phyloP scores from a whole-genome alignment of 2,888 invertebrate genomes.

The Drosophila nigricruria region DNA sequence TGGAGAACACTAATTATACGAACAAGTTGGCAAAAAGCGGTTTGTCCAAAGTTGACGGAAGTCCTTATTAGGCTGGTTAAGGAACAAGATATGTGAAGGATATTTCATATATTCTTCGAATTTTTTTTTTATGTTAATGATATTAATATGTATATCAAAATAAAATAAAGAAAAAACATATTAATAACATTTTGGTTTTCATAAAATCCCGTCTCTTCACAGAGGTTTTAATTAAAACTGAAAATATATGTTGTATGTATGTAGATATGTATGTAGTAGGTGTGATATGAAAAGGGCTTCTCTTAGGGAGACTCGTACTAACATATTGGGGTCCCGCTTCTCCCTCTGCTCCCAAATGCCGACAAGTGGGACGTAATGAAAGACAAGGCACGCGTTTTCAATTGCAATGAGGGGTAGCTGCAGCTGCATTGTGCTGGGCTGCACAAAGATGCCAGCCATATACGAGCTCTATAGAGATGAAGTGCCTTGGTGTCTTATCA shows the following conservation, averaged over 20 bases:
- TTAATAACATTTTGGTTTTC: not conserved
- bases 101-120: not conserved
- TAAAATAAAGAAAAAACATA: not conserved
- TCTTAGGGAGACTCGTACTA: not conserved
- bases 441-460: not conserved
- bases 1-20: slow-evolving; percentile 45
- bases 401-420: slow-evolving; percentile 29
- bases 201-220: not conserved
- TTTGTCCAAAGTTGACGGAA: slow-evolving; percentile 25
- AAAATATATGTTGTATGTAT: not conserved
- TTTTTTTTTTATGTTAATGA: too few species aligned
- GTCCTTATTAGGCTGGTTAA: slow-evolving; percentile 48
- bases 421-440: slow-evolving; percentile 36
- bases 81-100: slow-evolving; percentile 8
- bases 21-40: slow-evolving; percentile 30
- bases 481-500: slow-evolving; percentile 58
- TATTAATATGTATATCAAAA: not conserved
- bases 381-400: slow-evolving; percentile 62
- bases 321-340: slow-evolving; percentile 4
- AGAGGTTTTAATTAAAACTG: not conserved
- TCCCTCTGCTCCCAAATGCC: slow-evolving; percentile 20
- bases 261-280: slow-evolving; percentile 18
- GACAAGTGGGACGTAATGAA: slow-evolving; percentile 49
- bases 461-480: slow-evolving; percentile 25
- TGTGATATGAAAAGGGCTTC: slow-evolving; percentile 56